Evolutionary conservation across 92 coral and sea anemone genomes (phyloP).

Genomic region (Metridium senile): DNA sequence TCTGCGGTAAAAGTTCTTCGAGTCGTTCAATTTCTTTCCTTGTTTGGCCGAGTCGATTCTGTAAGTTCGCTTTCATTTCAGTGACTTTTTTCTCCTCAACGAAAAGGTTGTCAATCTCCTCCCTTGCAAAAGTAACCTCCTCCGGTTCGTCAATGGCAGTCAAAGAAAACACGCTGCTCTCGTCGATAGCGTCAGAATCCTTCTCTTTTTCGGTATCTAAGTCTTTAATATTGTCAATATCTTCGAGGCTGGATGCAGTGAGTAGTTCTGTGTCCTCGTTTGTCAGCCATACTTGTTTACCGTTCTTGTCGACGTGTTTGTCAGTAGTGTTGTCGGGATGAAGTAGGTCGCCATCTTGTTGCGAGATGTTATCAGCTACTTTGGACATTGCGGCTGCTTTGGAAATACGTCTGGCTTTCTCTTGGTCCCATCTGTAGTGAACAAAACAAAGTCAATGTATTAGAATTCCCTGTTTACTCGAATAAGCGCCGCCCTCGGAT

Average conservation of each 20-base stretch:
- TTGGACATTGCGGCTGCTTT: conserved; percentile 27
- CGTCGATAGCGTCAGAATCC: conserved; percentile 67
- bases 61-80: conserved; percentile 69
- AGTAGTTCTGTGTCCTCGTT: neutral
- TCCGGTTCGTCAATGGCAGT: conserved; percentile 71
- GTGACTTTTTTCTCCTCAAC: conserved; percentile 76
- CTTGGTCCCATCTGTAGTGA: conserved; percentile 80
- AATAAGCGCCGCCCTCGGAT: no score
- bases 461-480: no score
- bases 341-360: neutral
- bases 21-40: conserved; percentile 80
- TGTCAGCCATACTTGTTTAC: conserved; percentile 24
- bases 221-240: conserved; percentile 37
- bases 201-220: conserved; percentile 28
- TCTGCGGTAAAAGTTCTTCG: conserved; percentile 82
- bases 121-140: conserved; percentile 80
- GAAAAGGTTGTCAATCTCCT: conserved; percentile 74
- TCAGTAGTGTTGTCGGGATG: neutral
- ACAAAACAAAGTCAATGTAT: no score
- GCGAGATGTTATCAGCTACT: conserved; percentile 25
- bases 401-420: conserved; percentile 68
- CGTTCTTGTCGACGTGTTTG: conserved; percentile 27
- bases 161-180: neutral
- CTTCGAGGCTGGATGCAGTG: conserved; percentile 39
- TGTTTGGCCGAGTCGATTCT: conserved; percentile 73